A percentile compares a stretch with the other conserved stretches of the same genome.
These are phyloP conservation scores for Meloe dianella DNA, from an alignment of 2,888 invertebrate genomes.

Conservation along the genomic window DNA sequence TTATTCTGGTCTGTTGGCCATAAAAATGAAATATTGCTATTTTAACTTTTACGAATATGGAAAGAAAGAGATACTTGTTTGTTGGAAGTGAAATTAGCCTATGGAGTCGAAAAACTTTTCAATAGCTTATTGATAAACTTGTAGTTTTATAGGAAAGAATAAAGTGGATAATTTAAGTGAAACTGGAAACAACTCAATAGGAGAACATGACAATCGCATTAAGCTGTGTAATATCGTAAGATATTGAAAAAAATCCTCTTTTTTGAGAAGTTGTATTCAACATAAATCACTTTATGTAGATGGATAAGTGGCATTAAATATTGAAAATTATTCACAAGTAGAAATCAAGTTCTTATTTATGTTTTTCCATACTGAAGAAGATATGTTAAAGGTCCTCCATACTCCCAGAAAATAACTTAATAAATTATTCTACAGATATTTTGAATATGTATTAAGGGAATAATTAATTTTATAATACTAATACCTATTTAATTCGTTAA, in stretches of 20 bases:
- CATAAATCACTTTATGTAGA: not conserved
- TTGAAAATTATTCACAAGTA: not conserved
- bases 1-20: constrained; percentile 11
- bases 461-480: not conserved
- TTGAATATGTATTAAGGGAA: not conserved
- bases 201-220: not conserved
- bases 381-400: not conserved
- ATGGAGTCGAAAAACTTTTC: constrained; percentile 27
- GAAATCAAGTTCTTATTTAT: not conserved
- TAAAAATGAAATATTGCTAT: constrained; percentile 27
- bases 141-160: constrained; percentile 2
- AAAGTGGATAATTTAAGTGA: constrained; percentile 16
- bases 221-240: not conserved
- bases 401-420: not conserved
- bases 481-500: not conserved
- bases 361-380: not conserved
- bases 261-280: too few species aligned
- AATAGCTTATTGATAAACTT: constrained; percentile 32
- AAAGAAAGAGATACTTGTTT: constrained; percentile 26
- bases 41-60: constrained; percentile 21
- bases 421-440: not conserved
- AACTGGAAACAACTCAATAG: not conserved
- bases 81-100: constrained; percentile 17
- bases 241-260: not conserved
- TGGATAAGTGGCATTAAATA: not conserved